Percentiles rank a stretch among this genome's conserved stretches.
These are phyloP conservation scores for Rhingia campestris DNA, from an alignment of 2,888 invertebrate genomes.

Conservation along the genomic window DNA sequence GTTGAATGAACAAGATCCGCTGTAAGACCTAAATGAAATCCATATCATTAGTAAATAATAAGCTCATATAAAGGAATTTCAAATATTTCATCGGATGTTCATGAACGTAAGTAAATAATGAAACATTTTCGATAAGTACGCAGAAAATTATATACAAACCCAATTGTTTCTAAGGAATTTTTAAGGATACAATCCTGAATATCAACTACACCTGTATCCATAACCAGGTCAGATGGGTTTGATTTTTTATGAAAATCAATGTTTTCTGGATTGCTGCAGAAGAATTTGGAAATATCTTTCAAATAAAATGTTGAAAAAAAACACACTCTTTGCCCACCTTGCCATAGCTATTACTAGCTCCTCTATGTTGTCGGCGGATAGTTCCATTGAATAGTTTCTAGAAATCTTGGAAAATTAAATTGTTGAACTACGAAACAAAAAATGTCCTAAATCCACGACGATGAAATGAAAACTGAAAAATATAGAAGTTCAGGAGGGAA, in stretches of 20 bases:
- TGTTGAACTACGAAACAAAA: background rate
- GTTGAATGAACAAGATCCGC: slow-evolving; percentile 52
- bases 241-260: background rate
- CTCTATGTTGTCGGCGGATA: slow-evolving; percentile 53
- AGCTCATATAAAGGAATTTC: too few species aligned
- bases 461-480: slow-evolving; percentile 2
- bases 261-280: too few species aligned
- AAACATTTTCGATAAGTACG: too few species aligned
- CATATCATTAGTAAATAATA: background rate
- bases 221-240: background rate
- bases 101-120: too few species aligned
- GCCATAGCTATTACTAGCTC: slow-evolving; percentile 50
- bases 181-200: too few species aligned
- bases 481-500: background rate
- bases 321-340: slow-evolving; percentile 23
- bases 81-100: too few species aligned
- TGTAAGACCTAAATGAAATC: slow-evolving; percentile 12
- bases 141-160: too few species aligned
- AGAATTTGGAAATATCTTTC: background rate
- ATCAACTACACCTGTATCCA: background rate
- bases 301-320: background rate
- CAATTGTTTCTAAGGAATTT: too few species aligned
- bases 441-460: background rate
- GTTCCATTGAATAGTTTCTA: slow-evolving; percentile 37
- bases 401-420: background rate